Evolutionary conservation across 2,113 vertebrate species (phyloP), one percentile per base, ranked within the genome.

Genomic region (Platysteira castanea): DNA sequence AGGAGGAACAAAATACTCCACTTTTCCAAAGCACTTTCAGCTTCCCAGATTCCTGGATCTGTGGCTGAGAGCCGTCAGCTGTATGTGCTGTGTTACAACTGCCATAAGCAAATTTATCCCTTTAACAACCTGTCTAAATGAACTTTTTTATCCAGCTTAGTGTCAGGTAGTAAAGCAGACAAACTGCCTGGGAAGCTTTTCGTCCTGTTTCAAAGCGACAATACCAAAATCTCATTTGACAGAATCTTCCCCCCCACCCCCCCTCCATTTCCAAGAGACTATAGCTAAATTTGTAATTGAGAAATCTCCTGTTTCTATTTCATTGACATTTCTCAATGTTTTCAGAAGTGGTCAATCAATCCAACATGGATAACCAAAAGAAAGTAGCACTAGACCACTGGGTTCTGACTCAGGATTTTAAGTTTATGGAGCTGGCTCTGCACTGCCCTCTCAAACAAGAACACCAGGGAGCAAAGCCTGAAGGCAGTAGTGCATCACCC

Each of bases 191-290:
- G 21, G 60, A 75, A 84, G 33, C 42, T 91, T 86, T 83, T 56
- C 83, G 77, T 39, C 13, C 57, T 0, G 0, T 73, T 93, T 83
- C 89, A 59, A 61, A 73, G 41, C 57, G 26, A 75, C 15, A 30
- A 47, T 16, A 37, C 11, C 42, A 83, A 86, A 84, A 84, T 37
- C n/a, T 50, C 52, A 56, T 41, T 87, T 68, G 49, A 81, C 9
- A 56, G 30, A 49, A 46, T 12, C 8, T 31, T 52, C 14, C 54
- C 31, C 2, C 5, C 2, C 2, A 3, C 7, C 7, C 6, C 7
- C 7, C 3, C 4, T 9, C 3, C 13, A 15, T 46, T 60, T 77
- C 27, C 65, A 14, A 31, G 12, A 57, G 30, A 27, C 35, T 47
- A 7, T 2, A 70, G 33, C 41, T 73, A 50, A 46, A 65, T 42